Percentiles rank a stretch among this genome's conserved stretches.
Evolutionary conservation across 2,888 invertebrate genomes (phyloP).

Genomic region (Troides helena): DNA sequence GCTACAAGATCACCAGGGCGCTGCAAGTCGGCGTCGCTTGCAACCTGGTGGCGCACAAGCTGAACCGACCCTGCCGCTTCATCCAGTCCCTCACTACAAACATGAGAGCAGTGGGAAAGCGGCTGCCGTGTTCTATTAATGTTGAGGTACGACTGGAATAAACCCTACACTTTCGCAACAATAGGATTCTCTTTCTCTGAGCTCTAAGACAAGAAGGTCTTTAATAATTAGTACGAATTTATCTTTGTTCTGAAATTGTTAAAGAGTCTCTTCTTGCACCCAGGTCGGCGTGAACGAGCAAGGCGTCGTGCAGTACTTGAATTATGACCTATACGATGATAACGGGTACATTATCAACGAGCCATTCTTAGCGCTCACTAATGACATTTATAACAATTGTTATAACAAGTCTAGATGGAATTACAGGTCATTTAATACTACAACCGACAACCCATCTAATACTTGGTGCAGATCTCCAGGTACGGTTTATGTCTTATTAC

Average conservation of each 20-base stretch:
- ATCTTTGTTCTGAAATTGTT: no score
- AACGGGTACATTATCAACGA: constrained; percentile 80
- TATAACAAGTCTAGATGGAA: constrained; percentile 79
- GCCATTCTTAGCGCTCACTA: constrained; percentile 48
- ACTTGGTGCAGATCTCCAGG: constrained; percentile 86
- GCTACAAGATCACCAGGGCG: constrained; percentile 84
- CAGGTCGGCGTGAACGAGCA: constrained; percentile 78
- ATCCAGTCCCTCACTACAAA: constrained; percentile 82
- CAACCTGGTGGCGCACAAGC: constrained; percentile 81
- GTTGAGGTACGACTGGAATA: constrained; percentile 62
- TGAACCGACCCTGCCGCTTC: constrained; percentile 83
- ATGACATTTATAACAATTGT: constrained; percentile 72
- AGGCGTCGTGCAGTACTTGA: constrained; percentile 85
- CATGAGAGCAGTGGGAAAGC: constrained; percentile 80
- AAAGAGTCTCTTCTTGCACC: no score
- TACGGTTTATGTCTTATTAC: constrained; percentile 36
- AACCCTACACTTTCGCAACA: no score
- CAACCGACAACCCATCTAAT: constrained; percentile 83
- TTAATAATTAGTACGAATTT: no score
- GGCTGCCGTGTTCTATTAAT: constrained; percentile 68
- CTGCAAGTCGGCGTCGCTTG: constrained; percentile 81
- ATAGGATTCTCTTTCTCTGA: no score
- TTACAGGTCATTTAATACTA: constrained; percentile 60
- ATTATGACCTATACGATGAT: constrained; percentile 77
- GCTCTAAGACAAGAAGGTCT: no score